Conservation (phyloP, 2,888 invertebrate genomes). For the Xanthorhoe designata region DNA sequence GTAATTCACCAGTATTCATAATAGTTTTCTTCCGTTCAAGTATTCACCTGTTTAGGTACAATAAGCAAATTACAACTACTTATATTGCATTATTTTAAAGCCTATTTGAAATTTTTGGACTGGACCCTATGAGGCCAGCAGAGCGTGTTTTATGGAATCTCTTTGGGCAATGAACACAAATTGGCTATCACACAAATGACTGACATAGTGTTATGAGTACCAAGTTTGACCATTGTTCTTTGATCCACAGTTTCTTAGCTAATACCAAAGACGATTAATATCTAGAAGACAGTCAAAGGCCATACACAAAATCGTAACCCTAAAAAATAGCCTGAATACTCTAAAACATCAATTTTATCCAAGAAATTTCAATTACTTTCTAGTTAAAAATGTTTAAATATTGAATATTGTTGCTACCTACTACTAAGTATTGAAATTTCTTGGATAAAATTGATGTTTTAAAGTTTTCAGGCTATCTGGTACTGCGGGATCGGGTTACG, state of each 20-base stretch:
- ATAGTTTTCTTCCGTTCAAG: slow-evolving; percentile 52
- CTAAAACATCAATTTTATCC: too few species aligned
- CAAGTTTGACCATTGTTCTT: slow-evolving; percentile 43
- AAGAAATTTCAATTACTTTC: too few species aligned
- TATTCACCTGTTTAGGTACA: slow-evolving; percentile 20
- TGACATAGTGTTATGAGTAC: slow-evolving; percentile 47
- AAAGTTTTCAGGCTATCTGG: too few species aligned
- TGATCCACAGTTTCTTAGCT: slow-evolving; percentile 17
- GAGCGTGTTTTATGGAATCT: slow-evolving; percentile 57
- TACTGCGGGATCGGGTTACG: too few species aligned
- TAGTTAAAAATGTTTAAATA: too few species aligned
- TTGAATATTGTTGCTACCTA: too few species aligned
- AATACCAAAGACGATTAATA: too few species aligned
- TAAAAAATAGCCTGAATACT: too few species aligned
- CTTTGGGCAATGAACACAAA: slow-evolving; percentile 62
- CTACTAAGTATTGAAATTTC: too few species aligned
- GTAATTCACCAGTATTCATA: slow-evolving; percentile 44
- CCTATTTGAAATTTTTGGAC: slow-evolving; percentile 48
- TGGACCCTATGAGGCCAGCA: slow-evolving; percentile 53
- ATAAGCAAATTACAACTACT: slow-evolving; percentile 22
- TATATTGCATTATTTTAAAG: slow-evolving; percentile 20
- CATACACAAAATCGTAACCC: too few species aligned
- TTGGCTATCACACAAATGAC: slow-evolving; percentile 57
- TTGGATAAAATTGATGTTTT: too few species aligned
- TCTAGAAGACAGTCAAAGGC: too few species aligned